Evolutionary conservation across 2,797 vertebrate genomes (phyloP), one percentile per base, ranked within the genome.

Genomic region (Remorina albescens): DNA sequence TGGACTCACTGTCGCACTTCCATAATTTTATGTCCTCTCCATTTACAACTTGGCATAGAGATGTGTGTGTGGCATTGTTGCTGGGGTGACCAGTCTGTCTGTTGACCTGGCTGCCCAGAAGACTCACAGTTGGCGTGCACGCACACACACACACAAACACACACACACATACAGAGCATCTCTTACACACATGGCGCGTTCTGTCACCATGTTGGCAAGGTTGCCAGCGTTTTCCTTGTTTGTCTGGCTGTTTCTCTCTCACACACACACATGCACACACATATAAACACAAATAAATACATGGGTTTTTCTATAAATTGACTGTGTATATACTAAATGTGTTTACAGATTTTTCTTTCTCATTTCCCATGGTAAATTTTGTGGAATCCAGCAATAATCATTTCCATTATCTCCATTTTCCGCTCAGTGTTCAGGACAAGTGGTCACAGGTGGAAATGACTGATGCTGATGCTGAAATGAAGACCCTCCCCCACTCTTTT

Each of bases 201-300:
- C 86, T 89, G 80, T 81, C 83, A 87, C 78, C 87, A 78, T 89
- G 82, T 86, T 94, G 91, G 90, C 89, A 90, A 85, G 85, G 84
- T 86, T 56, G 68, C 56, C 51, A 62, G 67, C 88, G 82, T 83
- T 87, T 76, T 78, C 74, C 51, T 61, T 67, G 36, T 81, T 61
- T 65, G 72, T 74, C 55, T 80, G 58, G 53, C 67, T 84, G 46
- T 21, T 51, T 55, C 50, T 55, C 56, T 50, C 65, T 12, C 54
- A 26, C 39, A 49, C 50, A 72, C 47, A 70, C 49, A 58, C 57
- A 34, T 3, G 19, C 1, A 0, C 55, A 34, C 60, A 39, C n/a
- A 25, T 7, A 12, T 47, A 15, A 60, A 71, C 68, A 64, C 50
- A 76, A 56, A 64, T 39, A 67, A 49, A 67, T 44, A 67, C 46